phyloP scores from a whole-genome alignment of 2,888 invertebrate genomes.

The Epinotia ramella region DNA sequence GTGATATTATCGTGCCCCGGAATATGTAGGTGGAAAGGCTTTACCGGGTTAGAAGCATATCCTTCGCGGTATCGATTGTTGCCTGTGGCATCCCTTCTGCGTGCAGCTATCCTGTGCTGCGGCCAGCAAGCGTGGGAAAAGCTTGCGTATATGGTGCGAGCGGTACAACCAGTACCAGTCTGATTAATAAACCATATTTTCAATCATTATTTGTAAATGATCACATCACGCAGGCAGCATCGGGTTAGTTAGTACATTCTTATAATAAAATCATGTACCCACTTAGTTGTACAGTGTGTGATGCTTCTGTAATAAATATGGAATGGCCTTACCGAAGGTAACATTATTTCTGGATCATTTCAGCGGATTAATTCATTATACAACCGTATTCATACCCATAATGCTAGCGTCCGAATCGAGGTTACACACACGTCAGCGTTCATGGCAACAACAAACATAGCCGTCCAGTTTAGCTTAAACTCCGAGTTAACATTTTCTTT shows the following conservation, averaged over 20 bases:
- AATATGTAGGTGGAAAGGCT: neutral
- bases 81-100: slow-evolving; percentile 1
- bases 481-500: slow-evolving; percentile 64
- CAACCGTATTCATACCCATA: slow-evolving; percentile 82
- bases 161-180: slow-evolving; percentile 56
- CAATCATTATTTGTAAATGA: neutral
- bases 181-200: slow-evolving; percentile 23
- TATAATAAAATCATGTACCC: too few relatives aligned
- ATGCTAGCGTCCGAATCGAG: slow-evolving; percentile 82
- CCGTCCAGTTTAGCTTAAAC: slow-evolving; percentile 63
- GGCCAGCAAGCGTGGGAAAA: slow-evolving; percentile 78
- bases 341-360: slow-evolving; percentile 21
- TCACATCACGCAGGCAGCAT: neutral
- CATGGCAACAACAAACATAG: slow-evolving; percentile 80
- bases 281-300: neutral
- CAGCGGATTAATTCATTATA: slow-evolving; percentile 68
- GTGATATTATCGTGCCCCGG: too few relatives aligned
- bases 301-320: neutral
- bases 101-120: slow-evolving; percentile 20
- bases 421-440: slow-evolving; percentile 80
- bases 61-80: neutral
- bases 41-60: neutral
- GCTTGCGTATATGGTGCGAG: slow-evolving; percentile 72
- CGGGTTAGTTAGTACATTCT: too few relatives aligned
- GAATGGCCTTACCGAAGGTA: slow-evolving; percentile 14